Evolutionary conservation across 2,113 vertebrate genomes (phyloP).

Genomic region (Brachirus orientalis): DNA sequence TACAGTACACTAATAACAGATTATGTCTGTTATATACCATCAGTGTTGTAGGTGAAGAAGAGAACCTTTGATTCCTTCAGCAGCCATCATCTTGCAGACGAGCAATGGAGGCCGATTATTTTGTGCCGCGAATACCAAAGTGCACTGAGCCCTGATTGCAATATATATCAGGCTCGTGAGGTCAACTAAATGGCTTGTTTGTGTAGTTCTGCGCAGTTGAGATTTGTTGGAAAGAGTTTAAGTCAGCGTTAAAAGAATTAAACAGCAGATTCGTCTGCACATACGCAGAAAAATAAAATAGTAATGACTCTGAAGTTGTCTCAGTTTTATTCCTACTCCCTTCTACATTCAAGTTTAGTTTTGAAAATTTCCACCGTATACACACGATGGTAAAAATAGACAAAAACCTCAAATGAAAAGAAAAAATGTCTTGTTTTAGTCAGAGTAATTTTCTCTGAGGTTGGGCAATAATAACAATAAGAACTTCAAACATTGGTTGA

Average conservation of each 20-base stretch:
- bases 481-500: constrained; percentile 10
- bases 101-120: no score
- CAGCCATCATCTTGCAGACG: no score
- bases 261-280: background rate
- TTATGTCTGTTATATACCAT: no score
- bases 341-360: background rate
- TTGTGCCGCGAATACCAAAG: no score
- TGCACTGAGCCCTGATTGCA: no score
- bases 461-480: constrained; percentile 11
- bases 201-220: no score
- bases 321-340: background rate
- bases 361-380: constrained; percentile 10
- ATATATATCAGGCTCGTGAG: background rate
- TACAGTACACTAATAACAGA: no score
- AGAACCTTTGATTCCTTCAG: no score
- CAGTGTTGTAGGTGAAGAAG: no score
- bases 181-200: no score
- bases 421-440: background rate
- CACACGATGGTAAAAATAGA: constrained; percentile 18
- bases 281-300: background rate
- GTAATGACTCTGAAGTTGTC: background rate
- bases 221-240: no score
- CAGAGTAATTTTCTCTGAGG: constrained; percentile 8
- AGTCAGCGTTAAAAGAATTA: background rate
- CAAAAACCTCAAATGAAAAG: constrained; percentile 13